phyloP scores from a whole-genome alignment of 1,140 invertebrate species.

The Drosophila micromelanica region DNA sequence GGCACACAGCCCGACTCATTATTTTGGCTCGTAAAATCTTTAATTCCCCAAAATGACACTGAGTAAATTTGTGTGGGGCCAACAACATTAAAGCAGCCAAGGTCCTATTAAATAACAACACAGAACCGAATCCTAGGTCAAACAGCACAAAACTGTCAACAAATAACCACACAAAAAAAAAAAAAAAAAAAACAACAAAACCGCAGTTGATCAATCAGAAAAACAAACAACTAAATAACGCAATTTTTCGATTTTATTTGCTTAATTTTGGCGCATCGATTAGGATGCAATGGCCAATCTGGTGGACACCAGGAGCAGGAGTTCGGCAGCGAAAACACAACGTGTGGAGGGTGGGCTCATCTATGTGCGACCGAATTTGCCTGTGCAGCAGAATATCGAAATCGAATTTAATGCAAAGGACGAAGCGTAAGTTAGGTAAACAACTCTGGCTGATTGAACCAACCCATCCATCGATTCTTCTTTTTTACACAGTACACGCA shows the following conservation, averaged over 20 bases:
- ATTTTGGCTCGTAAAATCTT: constrained; percentile 39
- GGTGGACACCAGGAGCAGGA: constrained; percentile 30
- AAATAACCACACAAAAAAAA: constrained; percentile 27
- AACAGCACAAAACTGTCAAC: constrained; percentile 2
- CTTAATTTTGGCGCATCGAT: constrained; percentile 26
- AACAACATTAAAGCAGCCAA: too few species aligned
- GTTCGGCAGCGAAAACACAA: constrained; percentile 54
- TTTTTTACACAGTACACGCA: constrained; percentile 84
- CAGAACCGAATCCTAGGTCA: too few species aligned
- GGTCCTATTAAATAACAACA: too few species aligned
- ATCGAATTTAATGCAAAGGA: constrained; percentile 81
- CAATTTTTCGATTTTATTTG: constrained; percentile 14
- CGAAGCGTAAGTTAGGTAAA: constrained; percentile 73
- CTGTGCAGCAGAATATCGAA: constrained; percentile 71
- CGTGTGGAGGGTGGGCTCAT: constrained; percentile 80
- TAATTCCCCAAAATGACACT: constrained; percentile 19
- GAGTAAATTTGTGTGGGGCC: constrained; percentile 9
- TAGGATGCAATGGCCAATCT: constrained; percentile 58
- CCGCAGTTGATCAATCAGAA: constrained; percentile 6
- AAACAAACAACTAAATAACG: constrained; percentile 47
- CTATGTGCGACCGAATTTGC: constrained; percentile 73
- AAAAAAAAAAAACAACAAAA: too few species aligned
- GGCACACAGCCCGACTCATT: constrained; percentile 1
- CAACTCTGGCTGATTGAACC: constrained; percentile 26
- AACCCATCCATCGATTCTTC: background rate